These are phyloP conservation scores for Cathartes aura DNA, from an alignment of 2,113 vertebrate genomes.

Conservation along the genomic window DNA sequence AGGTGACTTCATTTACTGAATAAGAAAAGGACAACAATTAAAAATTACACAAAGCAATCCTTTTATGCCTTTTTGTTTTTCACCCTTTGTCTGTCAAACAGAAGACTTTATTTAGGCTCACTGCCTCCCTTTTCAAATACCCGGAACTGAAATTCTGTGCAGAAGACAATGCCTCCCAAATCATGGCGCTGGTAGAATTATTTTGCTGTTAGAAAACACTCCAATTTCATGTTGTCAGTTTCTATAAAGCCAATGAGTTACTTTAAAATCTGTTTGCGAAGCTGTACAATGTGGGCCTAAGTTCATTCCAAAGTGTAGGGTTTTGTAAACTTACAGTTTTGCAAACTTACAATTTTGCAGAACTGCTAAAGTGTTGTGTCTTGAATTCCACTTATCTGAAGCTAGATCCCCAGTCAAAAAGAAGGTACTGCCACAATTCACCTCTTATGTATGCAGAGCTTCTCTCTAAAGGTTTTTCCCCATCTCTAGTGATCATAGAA, in stretches of 20 bases:
- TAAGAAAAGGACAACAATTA: conserved; percentile 78
- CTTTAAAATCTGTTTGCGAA: conserved; percentile 33
- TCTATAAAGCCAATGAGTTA: background rate
- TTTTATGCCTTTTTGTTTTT: conserved; percentile 65
- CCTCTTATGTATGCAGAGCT: background rate
- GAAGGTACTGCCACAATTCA: background rate
- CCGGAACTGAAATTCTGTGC: conserved; percentile 3
- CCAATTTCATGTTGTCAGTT: conserved; percentile 47
- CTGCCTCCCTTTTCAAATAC: conserved; percentile 34
- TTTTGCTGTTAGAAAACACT: conserved; percentile 11
- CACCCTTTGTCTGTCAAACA: conserved; percentile 68
- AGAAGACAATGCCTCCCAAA: conserved; percentile 32
- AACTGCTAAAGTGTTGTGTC: background rate
- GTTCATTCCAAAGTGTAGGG: background rate
- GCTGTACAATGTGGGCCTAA: background rate
- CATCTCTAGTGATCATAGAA: background rate
- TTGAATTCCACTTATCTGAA: background rate
- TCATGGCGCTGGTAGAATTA: conserved; percentile 14
- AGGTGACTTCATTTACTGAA: conserved; percentile 87
- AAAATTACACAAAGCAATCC: conserved; percentile 77
- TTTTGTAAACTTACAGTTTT: background rate
- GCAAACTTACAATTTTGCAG: background rate
- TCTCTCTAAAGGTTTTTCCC: background rate
- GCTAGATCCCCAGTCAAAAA: background rate
- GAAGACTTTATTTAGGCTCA: conserved; percentile 71